phyloP scores from a whole-genome alignment of 2,797 vertebrate species.

The Microctenopoma stevenorrisi region DNA sequence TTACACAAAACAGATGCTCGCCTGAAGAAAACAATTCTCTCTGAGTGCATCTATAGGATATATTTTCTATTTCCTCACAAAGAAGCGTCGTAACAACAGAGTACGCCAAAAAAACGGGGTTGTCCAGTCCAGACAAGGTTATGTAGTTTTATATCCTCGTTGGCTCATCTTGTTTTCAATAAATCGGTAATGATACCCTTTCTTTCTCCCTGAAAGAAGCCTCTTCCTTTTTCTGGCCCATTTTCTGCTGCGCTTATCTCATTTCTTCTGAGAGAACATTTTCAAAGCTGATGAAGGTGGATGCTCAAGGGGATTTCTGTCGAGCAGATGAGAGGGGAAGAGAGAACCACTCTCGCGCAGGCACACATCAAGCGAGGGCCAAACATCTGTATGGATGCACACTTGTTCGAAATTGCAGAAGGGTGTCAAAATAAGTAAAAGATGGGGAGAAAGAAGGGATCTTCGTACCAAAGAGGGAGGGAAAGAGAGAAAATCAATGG shows the following conservation, averaged over 20 bases:
- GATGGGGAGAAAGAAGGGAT: slow-evolving; percentile 9
- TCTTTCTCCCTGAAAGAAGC: slow-evolving; percentile 8
- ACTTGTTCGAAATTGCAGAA: slow-evolving; percentile 58
- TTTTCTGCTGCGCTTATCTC: slow-evolving; percentile 49
- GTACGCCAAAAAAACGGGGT: slow-evolving; percentile 28
- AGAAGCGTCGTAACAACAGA: slow-evolving; percentile 9
- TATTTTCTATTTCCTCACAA: slow-evolving; percentile 16
- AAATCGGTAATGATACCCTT: slow-evolving; percentile 27
- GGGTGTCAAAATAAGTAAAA: slow-evolving; percentile 45
- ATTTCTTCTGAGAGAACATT: slow-evolving; percentile 58
- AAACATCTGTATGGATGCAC: slow-evolving; percentile 31
- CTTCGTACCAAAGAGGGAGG: slow-evolving; percentile 47
- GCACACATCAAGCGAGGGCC: slow-evolving; percentile 6
- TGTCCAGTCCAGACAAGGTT: slow-evolving; percentile 25
- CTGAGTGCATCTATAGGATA: slow-evolving; percentile 1
- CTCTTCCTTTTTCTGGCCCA: background rate
- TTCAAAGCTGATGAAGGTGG: slow-evolving; percentile 65
- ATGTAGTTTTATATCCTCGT: slow-evolving; percentile 29
- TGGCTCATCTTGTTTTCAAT: slow-evolving; percentile 26
- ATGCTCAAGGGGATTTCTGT: slow-evolving; percentile 57
- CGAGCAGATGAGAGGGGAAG: slow-evolving; percentile 52
- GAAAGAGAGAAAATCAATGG: slow-evolving; percentile 68
- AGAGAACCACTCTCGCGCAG: slow-evolving; percentile 17
- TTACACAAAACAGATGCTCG: slow-evolving; percentile 60
- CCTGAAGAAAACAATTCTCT: slow-evolving; percentile 29